Base-by-base conservation (phyloP, 2,113 vertebrate genomes). In the Rhinichthys klamathensis region DNA sequence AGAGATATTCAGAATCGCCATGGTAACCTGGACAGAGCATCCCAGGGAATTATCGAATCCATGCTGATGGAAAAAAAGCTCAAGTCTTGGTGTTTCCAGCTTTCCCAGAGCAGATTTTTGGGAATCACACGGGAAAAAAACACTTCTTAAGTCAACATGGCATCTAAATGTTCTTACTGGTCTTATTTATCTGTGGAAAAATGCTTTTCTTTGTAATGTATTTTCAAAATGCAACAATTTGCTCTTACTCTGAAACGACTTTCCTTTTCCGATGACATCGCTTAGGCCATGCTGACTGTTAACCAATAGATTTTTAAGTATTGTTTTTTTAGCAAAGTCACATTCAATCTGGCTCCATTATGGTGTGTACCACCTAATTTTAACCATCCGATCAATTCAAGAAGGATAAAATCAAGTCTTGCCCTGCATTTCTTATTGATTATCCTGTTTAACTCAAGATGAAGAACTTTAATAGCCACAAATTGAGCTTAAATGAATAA, bases 1-100 rank as follows among this genome's bases (percentile, higher is more conserved):
- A 44, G 23, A 79, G 12, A 79, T 41, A 25, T 79, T 61, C 56
- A 25, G 3, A 58, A 79, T 79, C 6, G 56, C 77, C 77, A 79
- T 61, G 77, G 77, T 41, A 79, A 79, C 77, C 23, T 61, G 56
- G 23, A 79, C 77, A 44, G 54, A 79, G 35, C 32, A 79, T 79
- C 13, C 77, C 77, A 61, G 77, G 21, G 56, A 79, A 76, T 76
- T 54, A 32, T 32, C 16, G 7, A 76, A 73, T 73, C 70, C 41
- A 8, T 73, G 25, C 46, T 60, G 77, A 44, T 79, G 30, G 25
- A 9, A 41, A 41, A 44, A 79, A 41, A 58, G 10, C 21, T n/a
- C 12, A 74, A n/a, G 35, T 15, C 15, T 27, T 21, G 46, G 7
- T 75, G 46, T 51, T 49, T 51, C 18, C 56, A 79, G 56, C 7